Percentiles rank a stretch among this genome's conserved stretches.
These are phyloP conservation scores for Poecilia picta DNA, from an alignment of 2,797 vertebrate genomes.

Conservation along the genomic window DNA sequence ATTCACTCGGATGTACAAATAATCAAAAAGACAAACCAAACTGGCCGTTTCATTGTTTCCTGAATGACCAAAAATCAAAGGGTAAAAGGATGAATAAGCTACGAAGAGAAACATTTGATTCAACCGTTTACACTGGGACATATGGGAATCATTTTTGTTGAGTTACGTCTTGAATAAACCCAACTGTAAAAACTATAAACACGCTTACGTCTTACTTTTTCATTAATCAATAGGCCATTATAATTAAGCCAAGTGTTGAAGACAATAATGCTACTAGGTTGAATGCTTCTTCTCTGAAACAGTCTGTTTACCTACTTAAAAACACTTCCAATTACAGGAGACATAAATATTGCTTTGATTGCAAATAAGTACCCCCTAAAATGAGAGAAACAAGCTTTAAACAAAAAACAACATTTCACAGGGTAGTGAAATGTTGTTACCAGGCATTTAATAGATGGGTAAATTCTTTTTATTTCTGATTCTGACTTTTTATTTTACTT, in stretches of 20 bases:
- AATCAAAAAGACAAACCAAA: neutral
- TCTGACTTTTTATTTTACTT: conserved; percentile 10
- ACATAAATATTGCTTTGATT: neutral
- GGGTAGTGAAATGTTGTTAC: neutral
- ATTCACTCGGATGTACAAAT: neutral
- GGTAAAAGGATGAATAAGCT: neutral
- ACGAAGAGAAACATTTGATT: neutral
- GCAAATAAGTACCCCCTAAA: neutral
- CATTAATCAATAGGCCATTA: neutral
- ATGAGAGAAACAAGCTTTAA: neutral
- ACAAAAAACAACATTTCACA: neutral
- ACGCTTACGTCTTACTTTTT: neutral
- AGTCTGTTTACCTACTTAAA: neutral
- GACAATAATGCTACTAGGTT: neutral
- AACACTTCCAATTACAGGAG: neutral
- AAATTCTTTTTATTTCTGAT: conserved; percentile 9
- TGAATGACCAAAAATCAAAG: neutral
- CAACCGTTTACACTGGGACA: neutral
- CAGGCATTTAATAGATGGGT: neutral
- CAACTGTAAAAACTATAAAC: neutral
- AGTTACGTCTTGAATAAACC: neutral
- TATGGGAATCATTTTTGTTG: neutral
- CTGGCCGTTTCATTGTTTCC: neutral
- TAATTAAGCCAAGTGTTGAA: neutral
- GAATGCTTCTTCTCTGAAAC: neutral